Percentiles rank a stretch among this genome's conserved stretches.
phyloP scores from a whole-genome alignment of 2,797 vertebrate genomes.

The Rhyacichthys aspro region DNA sequence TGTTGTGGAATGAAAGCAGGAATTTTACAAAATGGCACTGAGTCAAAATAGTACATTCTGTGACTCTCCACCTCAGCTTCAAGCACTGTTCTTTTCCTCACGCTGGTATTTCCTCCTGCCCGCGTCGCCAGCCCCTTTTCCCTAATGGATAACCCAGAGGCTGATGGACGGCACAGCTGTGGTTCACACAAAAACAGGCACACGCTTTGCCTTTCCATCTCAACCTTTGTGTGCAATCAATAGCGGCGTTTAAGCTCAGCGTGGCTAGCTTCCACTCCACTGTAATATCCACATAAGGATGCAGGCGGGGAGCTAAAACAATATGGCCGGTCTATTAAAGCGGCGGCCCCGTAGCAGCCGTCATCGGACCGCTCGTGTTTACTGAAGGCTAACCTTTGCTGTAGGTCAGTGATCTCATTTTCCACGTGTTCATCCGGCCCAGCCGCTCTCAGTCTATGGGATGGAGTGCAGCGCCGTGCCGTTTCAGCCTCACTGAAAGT shows the following conservation, averaged over 20 bases:
- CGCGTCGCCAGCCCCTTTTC: slow-evolving; percentile 22
- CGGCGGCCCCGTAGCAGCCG: slow-evolving; percentile 36
- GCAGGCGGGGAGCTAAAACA: slow-evolving; percentile 44
- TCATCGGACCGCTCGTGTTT: slow-evolving; percentile 64
- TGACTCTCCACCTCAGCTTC: neutral
- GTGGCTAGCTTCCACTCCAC: slow-evolving; percentile 29
- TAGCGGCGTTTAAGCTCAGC: slow-evolving; percentile 65
- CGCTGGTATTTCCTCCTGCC: slow-evolving; percentile 22
- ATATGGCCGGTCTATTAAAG: slow-evolving; percentile 64
- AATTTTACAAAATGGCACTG: neutral
- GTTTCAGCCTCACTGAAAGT: slow-evolving; percentile 51
- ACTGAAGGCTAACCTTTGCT: slow-evolving; percentile 71
- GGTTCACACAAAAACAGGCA: slow-evolving; percentile 20
- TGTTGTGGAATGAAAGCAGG: neutral
- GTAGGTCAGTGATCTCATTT: slow-evolving; percentile 75
- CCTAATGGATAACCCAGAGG: slow-evolving; percentile 54
- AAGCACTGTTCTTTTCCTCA: slow-evolving; percentile 5
- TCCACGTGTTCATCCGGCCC: slow-evolving; percentile 56
- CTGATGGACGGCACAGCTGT: slow-evolving; percentile 55
- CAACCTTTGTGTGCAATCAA: slow-evolving; percentile 68
- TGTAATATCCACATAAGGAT: slow-evolving; percentile 29
- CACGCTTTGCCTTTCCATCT: slow-evolving; percentile 60
- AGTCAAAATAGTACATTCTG: neutral
- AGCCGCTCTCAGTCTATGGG: slow-evolving; percentile 42
- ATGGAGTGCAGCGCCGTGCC: slow-evolving; percentile 34